Evolutionary conservation across 1,140 invertebrate species (phyloP).

Genomic region (Agraylea sexmaculata): DNA sequence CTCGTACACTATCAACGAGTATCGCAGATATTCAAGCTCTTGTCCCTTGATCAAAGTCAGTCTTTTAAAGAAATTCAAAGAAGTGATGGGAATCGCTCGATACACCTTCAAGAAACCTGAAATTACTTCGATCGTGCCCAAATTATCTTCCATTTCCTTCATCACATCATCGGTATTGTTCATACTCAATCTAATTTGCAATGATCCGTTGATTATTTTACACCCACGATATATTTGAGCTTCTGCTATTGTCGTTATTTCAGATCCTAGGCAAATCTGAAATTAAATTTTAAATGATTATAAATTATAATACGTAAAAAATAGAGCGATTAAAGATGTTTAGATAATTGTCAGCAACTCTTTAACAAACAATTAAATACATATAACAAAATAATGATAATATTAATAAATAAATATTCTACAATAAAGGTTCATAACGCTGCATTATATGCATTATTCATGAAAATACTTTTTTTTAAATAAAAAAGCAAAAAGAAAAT

Average conservation of each 20-base stretch:
- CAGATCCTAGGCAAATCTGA: constrained; percentile 11
- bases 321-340: too few species aligned
- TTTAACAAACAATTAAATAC: too few species aligned
- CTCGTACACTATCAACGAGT: constrained; percentile 54
- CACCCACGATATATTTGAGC: constrained; percentile 16
- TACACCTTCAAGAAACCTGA: constrained; percentile 58
- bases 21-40: constrained; percentile 30
- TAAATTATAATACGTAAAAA: background rate
- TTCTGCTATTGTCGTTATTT: constrained; percentile 10
- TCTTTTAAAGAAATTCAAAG: constrained; percentile 63
- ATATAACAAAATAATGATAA: too few species aligned
- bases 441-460: too few species aligned
- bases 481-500: too few species aligned
- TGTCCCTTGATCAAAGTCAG: constrained; percentile 26
- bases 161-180: constrained; percentile 35
- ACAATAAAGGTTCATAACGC: too few species aligned
- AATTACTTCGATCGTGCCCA: constrained; percentile 59
- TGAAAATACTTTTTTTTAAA: too few species aligned
- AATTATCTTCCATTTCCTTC: constrained; percentile 55
- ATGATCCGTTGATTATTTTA: constrained; percentile 27
- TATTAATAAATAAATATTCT: too few species aligned
- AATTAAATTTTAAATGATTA: constrained; percentile 3
- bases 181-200: constrained; percentile 14
- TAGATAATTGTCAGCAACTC: too few species aligned
- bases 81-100: constrained; percentile 39